phyloP scores from a whole-genome alignment of 2,888 invertebrate species.

The Heliconius aoede region DNA sequence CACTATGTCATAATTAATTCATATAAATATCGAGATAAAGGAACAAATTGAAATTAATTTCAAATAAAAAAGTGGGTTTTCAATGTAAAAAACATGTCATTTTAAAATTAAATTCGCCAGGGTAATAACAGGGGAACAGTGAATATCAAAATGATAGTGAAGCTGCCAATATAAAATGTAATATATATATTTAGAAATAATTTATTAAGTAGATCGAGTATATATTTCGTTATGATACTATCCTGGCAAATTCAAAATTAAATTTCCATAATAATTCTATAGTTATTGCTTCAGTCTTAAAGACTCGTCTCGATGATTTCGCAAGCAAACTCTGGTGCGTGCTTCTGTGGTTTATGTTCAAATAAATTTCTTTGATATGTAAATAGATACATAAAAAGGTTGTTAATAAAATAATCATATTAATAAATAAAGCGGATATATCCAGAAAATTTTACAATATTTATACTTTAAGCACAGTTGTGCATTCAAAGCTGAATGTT shows the following conservation, averaged over 20 bases:
- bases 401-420: neutral
- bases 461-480: constrained; percentile 29
- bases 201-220: constrained; percentile 1
- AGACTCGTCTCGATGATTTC: constrained; percentile 53
- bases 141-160: neutral
- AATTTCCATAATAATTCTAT: neutral
- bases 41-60: constrained; percentile 27
- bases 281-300: constrained; percentile 57
- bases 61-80: neutral
- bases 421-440: constrained; percentile 3
- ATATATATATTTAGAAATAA: neutral
- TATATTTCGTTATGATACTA: neutral
- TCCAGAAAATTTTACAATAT: constrained; percentile 6
- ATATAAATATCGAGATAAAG: constrained; percentile 31
- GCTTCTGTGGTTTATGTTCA: constrained; percentile 51
- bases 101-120: constrained; percentile 6
- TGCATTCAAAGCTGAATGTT: constrained; percentile 43
- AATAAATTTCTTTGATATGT: constrained; percentile 30
- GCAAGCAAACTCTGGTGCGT: constrained; percentile 48
- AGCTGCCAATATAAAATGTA: neutral
- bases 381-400: neutral
- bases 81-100: neutral
- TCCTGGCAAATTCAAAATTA: constrained; percentile 7
- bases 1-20: constrained; percentile 31
- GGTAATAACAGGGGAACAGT: constrained; percentile 15